Evolutionary conservation across 1,140 invertebrate genomes (phyloP).

Genomic region (Cydia splendana): DNA sequence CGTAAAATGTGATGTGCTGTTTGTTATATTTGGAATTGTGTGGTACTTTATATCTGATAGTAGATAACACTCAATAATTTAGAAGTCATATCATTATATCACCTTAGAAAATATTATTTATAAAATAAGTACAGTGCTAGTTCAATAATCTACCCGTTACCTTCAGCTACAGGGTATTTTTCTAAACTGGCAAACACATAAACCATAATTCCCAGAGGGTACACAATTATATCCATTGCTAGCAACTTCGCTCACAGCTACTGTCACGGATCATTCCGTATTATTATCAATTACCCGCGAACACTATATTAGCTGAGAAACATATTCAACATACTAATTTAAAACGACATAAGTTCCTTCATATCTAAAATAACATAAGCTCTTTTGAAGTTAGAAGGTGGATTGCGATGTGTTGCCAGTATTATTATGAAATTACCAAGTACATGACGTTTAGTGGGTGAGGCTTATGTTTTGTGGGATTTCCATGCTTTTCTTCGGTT

Average conservation of each 20-base stretch:
- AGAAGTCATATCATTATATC: too few relatives aligned
- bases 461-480: slow-evolving; percentile 19
- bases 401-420: slow-evolving; percentile 49
- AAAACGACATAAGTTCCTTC: neutral
- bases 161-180: slow-evolving; percentile 33
- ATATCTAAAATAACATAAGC: neutral
- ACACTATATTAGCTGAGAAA: slow-evolving; percentile 55
- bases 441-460: slow-evolving; percentile 16
- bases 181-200: slow-evolving; percentile 41
- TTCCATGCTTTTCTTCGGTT: slow-evolving; percentile 18
- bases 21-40: too few relatives aligned
- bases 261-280: slow-evolving; percentile 72
- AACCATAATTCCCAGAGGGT: slow-evolving; percentile 38
- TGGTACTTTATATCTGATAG: too few relatives aligned
- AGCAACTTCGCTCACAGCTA: slow-evolving; percentile 65
- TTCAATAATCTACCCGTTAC: neutral
- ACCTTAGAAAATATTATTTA: too few relatives aligned
- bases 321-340: slow-evolving; percentile 38
- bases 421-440: slow-evolving; percentile 53
- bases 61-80: too few relatives aligned
- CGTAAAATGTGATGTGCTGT: too few relatives aligned
- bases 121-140: too few relatives aligned
- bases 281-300: slow-evolving; percentile 73
- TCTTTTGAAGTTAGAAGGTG: neutral
- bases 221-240: slow-evolving; percentile 50